Evolutionary conservation across 2,113 vertebrate species (phyloP).

Genomic region (Brachyhypopomus gauderio): DNA sequence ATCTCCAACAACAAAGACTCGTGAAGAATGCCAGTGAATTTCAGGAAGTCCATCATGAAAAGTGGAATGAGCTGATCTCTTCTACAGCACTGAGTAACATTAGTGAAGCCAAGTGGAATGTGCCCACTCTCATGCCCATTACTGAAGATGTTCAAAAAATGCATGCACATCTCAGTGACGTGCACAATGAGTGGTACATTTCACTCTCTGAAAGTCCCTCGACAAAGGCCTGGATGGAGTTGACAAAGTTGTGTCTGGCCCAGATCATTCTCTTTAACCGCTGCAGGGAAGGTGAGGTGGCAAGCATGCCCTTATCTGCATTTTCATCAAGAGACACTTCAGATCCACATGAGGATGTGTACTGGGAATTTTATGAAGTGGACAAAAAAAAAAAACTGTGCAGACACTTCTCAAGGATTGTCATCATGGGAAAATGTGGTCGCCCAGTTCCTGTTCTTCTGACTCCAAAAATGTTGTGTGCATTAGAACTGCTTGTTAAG

Average conservation of each 20-base stretch:
- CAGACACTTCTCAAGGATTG: constrained; percentile 35
- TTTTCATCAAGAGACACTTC: constrained; percentile 38
- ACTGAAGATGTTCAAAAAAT: constrained; percentile 49
- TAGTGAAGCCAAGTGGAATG: constrained; percentile 60
- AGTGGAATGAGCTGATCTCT: too few species aligned
- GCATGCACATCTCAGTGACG: too few species aligned
- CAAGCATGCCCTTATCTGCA: constrained; percentile 38
- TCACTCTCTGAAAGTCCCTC: constrained; percentile 15
- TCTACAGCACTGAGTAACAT: too few species aligned
- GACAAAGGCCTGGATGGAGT: constrained; percentile 3
- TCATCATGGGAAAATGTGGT: constrained; percentile 32
- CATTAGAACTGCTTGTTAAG: neutral
- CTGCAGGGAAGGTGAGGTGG: constrained; percentile 38
- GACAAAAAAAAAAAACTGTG: constrained; percentile 41
- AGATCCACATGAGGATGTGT: constrained; percentile 25
- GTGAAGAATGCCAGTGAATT: constrained; percentile 51
- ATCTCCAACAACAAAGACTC: constrained; percentile 46
- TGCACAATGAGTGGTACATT: constrained; percentile 21
- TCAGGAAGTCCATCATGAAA: constrained; percentile 29
- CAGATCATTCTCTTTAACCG: constrained; percentile 39
- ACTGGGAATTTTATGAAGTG: constrained; percentile 43
- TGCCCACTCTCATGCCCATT: constrained; percentile 48
- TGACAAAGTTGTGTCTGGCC: too few species aligned
- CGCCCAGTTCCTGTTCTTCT: constrained; percentile 23
- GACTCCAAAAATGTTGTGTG: neutral